phyloP scores from a whole-genome alignment of 2,888 invertebrate genomes.

The Artemia sinica region DNA sequence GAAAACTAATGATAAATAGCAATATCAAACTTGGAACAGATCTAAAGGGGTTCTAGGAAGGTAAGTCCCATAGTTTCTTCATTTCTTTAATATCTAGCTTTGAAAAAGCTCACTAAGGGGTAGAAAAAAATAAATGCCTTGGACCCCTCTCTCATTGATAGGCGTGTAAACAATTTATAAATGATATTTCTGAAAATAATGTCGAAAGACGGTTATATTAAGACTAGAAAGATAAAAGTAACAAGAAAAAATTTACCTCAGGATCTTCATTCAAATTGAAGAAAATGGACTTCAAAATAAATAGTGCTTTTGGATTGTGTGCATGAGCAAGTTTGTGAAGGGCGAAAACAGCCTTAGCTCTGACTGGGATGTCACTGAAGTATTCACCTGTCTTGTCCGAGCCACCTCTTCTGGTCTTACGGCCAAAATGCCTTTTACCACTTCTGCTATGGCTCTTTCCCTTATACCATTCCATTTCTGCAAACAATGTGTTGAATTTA shows the following conservation, averaged over 20 bases:
- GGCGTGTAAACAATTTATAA: no score
- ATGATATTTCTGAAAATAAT: no score
- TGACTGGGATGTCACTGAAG: slow-evolving; percentile 14
- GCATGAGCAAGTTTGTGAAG: slow-evolving; percentile 25
- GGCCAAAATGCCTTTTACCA: slow-evolving; percentile 15
- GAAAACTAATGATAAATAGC: no score
- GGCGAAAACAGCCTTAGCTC: slow-evolving; percentile 26
- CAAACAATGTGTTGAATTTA: no score
- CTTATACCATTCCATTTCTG: background rate
- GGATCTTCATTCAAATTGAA: slow-evolving; percentile 29
- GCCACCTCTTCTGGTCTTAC: background rate
- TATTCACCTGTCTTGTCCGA: background rate
- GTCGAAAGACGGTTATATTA: no score
- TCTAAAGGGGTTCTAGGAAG: no score
- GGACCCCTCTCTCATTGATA: no score
- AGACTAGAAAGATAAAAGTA: background rate
- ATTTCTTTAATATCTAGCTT: no score
- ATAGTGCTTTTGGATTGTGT: slow-evolving; percentile 24
- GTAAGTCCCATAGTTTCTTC: no score
- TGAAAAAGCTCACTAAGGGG: no score
- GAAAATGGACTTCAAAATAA: slow-evolving; percentile 29
- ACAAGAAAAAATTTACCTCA: slow-evolving; percentile 18
- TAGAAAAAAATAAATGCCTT: no score
- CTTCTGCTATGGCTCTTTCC: background rate
- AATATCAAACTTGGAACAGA: no score